Conservation (phyloP, 2,888 invertebrate genomes). For the Andrena fulva region DNA sequence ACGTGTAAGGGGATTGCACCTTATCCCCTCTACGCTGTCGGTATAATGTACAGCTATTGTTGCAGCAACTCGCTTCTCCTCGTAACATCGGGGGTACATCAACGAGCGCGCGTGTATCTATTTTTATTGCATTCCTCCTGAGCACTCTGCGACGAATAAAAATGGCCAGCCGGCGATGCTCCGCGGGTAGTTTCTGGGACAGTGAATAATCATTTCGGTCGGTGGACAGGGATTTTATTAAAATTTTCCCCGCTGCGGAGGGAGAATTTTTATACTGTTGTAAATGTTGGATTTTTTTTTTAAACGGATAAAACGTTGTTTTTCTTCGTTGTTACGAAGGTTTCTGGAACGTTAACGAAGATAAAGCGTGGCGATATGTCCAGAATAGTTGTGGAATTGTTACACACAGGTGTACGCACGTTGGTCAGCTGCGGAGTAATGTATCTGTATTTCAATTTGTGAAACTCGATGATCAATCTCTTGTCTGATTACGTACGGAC, state of each 20-base stretch:
- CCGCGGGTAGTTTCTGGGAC: not conserved
- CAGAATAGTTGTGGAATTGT: no score
- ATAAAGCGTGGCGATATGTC: no score
- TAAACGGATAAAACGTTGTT: no score
- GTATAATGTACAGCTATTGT: conserved; percentile 72
- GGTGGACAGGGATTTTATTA: not conserved
- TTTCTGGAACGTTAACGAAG: no score
- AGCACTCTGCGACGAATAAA: conserved; percentile 23
- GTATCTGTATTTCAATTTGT: no score
- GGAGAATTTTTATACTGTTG: not conserved
- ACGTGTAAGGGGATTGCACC: conserved; percentile 65
- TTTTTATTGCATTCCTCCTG: conserved; percentile 62
- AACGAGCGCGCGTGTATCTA: conserved; percentile 58
- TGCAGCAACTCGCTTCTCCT: conserved; percentile 68
- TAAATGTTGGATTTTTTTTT: no score
- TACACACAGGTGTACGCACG: no score
- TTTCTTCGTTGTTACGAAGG: no score
- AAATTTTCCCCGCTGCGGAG: no score
- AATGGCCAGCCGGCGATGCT: not conserved
- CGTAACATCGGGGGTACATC: conserved; percentile 64
- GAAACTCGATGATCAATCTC: conserved; percentile 1
- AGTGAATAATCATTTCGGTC: not conserved
- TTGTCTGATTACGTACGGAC: not conserved
- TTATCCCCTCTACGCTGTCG: conserved; percentile 60
- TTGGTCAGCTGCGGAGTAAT: no score